A percentile compares a stretch with the other conserved stretches of the same genome.
Evolutionary conservation across 2,888 invertebrate genomes (phyloP).

Genomic region (Diadegma fenestrale): DNA sequence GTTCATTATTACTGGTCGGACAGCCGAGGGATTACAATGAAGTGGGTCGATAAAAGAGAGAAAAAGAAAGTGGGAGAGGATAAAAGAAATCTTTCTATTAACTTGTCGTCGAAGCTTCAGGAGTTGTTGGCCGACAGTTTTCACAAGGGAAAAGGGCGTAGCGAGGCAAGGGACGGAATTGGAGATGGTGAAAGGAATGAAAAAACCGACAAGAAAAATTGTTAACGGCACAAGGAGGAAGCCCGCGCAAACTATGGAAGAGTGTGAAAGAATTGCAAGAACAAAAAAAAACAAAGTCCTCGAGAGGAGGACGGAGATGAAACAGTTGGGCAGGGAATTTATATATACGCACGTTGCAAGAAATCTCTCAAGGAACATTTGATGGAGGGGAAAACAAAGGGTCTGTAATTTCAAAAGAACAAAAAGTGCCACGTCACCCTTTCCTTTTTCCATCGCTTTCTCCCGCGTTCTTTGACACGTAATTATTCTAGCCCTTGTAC

Average conservation of each 20-base stretch:
- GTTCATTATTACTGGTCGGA: constrained; percentile 49
- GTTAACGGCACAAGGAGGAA: constrained; percentile 44
- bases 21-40: constrained; percentile 76
- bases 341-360: constrained; percentile 1
- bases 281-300: constrained; percentile 38
- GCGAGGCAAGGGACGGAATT: background rate
- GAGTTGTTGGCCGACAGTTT: constrained; percentile 56
- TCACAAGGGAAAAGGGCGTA: constrained; percentile 20
- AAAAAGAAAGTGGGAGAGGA: constrained; percentile 1
- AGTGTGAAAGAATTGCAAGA: constrained; percentile 46
- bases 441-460: background rate
- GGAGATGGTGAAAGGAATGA: constrained; percentile 10
- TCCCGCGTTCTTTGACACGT: constrained; percentile 61
- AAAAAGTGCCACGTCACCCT: constrained; percentile 66
- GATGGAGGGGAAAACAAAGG: constrained; percentile 66
- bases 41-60: constrained; percentile 71
- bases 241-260: constrained; percentile 43
- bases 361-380: constrained; percentile 40
- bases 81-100: constrained; percentile 72
- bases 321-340: constrained; percentile 5
- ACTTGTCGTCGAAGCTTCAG: constrained; percentile 65
- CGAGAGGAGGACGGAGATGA: constrained; percentile 39
- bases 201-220: constrained; percentile 54
- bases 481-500: constrained; percentile 69
- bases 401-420: constrained; percentile 66